Base-by-base conservation (phyloP, 2,888 invertebrate species). In the Drosophila lacicola region DNA sequence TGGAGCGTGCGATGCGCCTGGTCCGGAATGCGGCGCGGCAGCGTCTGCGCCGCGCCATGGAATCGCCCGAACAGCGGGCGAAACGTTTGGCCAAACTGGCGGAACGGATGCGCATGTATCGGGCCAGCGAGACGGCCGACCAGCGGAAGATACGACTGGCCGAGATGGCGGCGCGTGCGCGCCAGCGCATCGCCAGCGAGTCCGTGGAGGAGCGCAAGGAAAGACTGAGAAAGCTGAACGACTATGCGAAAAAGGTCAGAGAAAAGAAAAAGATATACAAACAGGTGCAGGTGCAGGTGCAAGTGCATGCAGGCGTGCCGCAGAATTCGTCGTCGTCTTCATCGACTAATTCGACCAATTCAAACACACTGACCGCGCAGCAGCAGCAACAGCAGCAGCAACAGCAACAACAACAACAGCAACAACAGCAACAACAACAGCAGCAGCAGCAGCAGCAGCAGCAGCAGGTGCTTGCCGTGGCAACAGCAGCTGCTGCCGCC, bases 231-330 rank as follows among this genome's bases (percentile, higher is more conserved):
- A 92, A 92, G 86, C 85, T 92, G 77, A 92, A 92, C 83, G 92
- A 92, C 69, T 92, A 92, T 76, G 92, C 92, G 75, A 92, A 92
- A 91, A 92, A 91, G 91, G 92, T 92, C 90, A 91, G 92, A 90
- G 91, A 91, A 90, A 91, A 91, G 91, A 92, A 92, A 91, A 91
- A 92, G 90, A 82, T 85, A 87, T 74, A 90, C 80, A 92, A 92
- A 81, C 90, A 90, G 74, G 89, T 78, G 86, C 72, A 63, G 66
- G 69, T 78, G 74, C 82, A 64, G 60, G 69, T 75, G n/a, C 29
- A 29, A 29, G 29, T 29, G 64, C 78, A 76, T 54, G 58, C 58
- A 34, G 81, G 81, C 61, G 79, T 81, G 62, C 67, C 67, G 36
- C 67, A 78, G 61, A 76, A 81, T 61, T 83, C 85, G 60, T 78